Conservation (phyloP, 2,113 vertebrate species). For the Nerophis lumbriciformis region DNA sequence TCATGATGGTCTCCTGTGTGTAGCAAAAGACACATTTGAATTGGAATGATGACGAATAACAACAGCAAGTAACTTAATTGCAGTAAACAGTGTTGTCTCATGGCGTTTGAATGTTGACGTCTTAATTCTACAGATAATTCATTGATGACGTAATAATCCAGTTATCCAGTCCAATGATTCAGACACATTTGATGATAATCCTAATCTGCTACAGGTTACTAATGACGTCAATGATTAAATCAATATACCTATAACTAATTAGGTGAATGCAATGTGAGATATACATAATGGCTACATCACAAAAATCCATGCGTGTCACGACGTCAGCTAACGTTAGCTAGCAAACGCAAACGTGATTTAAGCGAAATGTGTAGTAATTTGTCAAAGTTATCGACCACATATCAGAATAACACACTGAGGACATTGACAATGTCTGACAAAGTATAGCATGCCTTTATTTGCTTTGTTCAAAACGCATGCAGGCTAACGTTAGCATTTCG, state of each 20-base stretch:
- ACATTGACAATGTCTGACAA: no score
- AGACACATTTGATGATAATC: background rate
- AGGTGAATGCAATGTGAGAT: background rate
- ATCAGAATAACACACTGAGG: background rate
- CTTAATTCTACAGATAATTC: background rate
- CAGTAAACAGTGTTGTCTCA: no score
- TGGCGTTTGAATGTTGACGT: no score
- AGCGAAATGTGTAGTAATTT: background rate
- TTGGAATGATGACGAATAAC: background rate
- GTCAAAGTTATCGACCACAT: no score
- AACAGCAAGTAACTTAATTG: no score
- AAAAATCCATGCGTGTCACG: background rate
- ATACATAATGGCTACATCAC: background rate
- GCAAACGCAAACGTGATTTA: background rate
- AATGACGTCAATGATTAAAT: background rate
- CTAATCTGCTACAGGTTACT: background rate
- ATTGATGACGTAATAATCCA: background rate
- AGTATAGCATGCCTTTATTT: background rate
- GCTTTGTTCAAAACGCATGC: background rate
- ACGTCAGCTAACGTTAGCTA: background rate
- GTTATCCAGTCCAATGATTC: background rate
- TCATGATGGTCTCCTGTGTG: conserved; percentile 39
- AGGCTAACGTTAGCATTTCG: background rate
- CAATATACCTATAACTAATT: background rate
- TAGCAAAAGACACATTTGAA: background rate